Conservation (phyloP, 2,113 vertebrate species). For the Aleadryas rufinucha region DNA sequence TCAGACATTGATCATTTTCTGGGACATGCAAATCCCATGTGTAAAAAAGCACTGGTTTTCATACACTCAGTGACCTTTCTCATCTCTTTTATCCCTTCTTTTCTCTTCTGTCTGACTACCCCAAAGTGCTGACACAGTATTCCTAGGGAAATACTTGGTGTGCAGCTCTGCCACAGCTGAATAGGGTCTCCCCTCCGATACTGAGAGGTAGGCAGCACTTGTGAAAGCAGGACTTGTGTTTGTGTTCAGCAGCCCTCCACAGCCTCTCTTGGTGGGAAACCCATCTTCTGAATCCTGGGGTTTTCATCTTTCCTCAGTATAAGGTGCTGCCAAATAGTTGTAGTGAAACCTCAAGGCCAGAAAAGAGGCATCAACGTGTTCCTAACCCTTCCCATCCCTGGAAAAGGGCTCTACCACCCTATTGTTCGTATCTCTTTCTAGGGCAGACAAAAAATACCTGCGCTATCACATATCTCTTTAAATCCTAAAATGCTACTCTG, state of each 20-base stretch:
- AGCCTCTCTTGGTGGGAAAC: neutral
- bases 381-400: neutral
- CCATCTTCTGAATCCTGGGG: neutral
- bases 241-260: rapidly evolving
- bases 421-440: neutral
- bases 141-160: neutral
- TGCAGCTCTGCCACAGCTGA: neutral
- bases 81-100: neutral
- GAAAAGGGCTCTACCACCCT: neutral
- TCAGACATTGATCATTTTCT: neutral
- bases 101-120: neutral
- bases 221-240: neutral
- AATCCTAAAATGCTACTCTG: constrained; percentile 19
- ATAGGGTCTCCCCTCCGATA: neutral
- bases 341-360: neutral
- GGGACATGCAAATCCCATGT: neutral
- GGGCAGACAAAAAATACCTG: neutral
- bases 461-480: neutral
- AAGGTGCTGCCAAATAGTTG: neutral
- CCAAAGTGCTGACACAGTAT: neutral
- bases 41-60: neutral
- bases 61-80: neutral
- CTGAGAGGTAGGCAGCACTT: neutral
- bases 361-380: neutral
- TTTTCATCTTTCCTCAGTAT: neutral